Percentiles rank a stretch among this genome's conserved stretches.
phyloP scores from a whole-genome alignment of 2,797 vertebrate genomes.

The Macropodus opercularis region DNA sequence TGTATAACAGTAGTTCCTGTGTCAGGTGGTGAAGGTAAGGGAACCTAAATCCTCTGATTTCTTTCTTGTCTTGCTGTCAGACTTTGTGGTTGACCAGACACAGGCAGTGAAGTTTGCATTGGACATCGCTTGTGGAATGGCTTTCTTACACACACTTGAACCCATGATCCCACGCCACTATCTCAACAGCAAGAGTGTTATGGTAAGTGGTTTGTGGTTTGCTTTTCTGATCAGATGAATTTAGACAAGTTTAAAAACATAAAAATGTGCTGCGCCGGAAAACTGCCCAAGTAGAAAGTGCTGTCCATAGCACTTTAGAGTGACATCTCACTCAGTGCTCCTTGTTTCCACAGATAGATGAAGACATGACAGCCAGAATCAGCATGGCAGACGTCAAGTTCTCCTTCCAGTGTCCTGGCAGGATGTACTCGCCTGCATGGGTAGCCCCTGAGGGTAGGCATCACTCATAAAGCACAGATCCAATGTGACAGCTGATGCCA shows the following conservation, averaged over 20 bases:
- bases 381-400: slow-evolving; percentile 98
- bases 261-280: not conserved
- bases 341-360: slow-evolving; percentile 87
- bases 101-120: slow-evolving; percentile 96
- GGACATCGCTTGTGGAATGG: slow-evolving; percentile 95
- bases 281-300: not conserved
- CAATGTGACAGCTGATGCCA: slow-evolving; percentile 57
- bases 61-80: slow-evolving; percentile 60
- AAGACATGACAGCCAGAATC: slow-evolving; percentile 97
- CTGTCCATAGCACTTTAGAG: slow-evolving; percentile 1
- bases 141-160: slow-evolving; percentile 96
- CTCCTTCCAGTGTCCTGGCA: slow-evolving; percentile 97
- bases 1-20: slow-evolving; percentile 10
- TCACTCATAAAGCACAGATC: slow-evolving; percentile 54
- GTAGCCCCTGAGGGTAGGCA: slow-evolving; percentile 94
- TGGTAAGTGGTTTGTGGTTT: slow-evolving; percentile 83
- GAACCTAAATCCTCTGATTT: slow-evolving; percentile 14
- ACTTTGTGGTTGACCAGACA: slow-evolving; percentile 96
- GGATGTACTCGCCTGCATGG: slow-evolving; percentile 98
- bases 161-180: slow-evolving; percentile 95
- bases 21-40: slow-evolving; percentile 4
- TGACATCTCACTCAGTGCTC: slow-evolving; percentile 14
- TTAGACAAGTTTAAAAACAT: too few relatives aligned
- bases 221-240: not conserved
- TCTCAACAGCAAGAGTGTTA: slow-evolving; percentile 96